Evolutionary conservation across 2,888 invertebrate genomes (phyloP).

Genomic region (Micoletzkya japonica): DNA sequence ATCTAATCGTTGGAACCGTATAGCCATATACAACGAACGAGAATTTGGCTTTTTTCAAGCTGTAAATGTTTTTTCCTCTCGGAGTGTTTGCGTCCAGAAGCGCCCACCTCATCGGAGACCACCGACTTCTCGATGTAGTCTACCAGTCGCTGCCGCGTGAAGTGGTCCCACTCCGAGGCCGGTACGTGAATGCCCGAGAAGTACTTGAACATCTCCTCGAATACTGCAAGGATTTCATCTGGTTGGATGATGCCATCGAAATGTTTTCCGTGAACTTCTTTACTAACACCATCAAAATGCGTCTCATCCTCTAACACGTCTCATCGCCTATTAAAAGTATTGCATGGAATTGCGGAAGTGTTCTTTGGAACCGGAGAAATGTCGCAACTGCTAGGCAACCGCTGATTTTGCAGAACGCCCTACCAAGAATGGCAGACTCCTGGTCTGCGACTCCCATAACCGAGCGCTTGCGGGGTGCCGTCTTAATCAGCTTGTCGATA

Average conservation of each 20-base stretch:
- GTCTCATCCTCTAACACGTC: no score
- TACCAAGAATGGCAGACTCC: conserved; percentile 39
- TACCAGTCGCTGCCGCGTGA: background rate
- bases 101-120: conserved; percentile 11
- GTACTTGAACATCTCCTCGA: background rate
- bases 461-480: conserved; percentile 41
- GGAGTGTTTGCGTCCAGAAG: no score
- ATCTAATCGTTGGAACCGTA: no score
- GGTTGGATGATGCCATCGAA: background rate
- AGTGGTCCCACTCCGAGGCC: background rate
- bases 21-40: no score
- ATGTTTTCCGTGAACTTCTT: background rate
- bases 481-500: conserved; percentile 40
- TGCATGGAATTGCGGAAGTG: background rate
- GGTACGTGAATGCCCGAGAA: background rate
- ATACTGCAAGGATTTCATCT: conserved; percentile 3
- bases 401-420: background rate
- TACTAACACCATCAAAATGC: no score
- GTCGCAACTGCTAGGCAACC: background rate
- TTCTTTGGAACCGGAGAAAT: background rate
- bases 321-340: background rate
- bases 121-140: conserved; percentile 22
- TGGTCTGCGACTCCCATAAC: conserved; percentile 40
- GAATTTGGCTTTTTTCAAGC: no score
- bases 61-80: no score